A percentile compares a stretch with the other conserved stretches of the same genome.
These are phyloP conservation scores for Pseudopipra pipra DNA, from an alignment of 2,113 vertebrate genomes.

Conservation along the genomic window DNA sequence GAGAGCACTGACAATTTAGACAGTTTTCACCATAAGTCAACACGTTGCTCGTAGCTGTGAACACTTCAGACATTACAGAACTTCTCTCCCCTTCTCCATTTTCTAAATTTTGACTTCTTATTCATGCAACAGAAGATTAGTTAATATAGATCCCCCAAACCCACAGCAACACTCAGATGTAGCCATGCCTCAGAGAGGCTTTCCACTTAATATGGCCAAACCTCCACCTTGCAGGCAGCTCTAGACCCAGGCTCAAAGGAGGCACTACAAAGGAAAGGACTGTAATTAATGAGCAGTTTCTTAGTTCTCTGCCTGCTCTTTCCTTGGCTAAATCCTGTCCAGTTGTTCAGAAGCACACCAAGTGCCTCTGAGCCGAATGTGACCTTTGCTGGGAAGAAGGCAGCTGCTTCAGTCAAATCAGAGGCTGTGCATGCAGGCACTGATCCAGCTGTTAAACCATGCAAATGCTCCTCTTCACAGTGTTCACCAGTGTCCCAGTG, in stretches of 20 bases:
- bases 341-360: constrained; percentile 3
- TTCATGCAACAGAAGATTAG: not conserved
- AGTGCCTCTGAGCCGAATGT: not conserved
- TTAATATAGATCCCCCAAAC: not conserved
- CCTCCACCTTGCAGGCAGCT: not conserved
- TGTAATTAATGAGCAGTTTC: not conserved
- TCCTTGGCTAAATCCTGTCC: not conserved
- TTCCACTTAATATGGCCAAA: not conserved
- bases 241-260: not conserved
- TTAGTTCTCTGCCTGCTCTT: not conserved
- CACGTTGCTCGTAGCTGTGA: not conserved
- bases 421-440: not conserved
- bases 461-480: not conserved
- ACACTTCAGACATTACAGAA: not conserved
- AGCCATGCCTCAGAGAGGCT: not conserved
- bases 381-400: constrained; percentile 22
- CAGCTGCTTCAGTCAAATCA: not conserved
- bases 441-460: not conserved
- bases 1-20: not conserved
- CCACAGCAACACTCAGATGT: not conserved
- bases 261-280: not conserved
- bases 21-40: not conserved
- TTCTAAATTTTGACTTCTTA: not conserved
- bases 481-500: not conserved
- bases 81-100: not conserved